Evolutionary conservation across 2,113 vertebrate genomes (phyloP).

Genomic region (Charadrius vociferus): DNA sequence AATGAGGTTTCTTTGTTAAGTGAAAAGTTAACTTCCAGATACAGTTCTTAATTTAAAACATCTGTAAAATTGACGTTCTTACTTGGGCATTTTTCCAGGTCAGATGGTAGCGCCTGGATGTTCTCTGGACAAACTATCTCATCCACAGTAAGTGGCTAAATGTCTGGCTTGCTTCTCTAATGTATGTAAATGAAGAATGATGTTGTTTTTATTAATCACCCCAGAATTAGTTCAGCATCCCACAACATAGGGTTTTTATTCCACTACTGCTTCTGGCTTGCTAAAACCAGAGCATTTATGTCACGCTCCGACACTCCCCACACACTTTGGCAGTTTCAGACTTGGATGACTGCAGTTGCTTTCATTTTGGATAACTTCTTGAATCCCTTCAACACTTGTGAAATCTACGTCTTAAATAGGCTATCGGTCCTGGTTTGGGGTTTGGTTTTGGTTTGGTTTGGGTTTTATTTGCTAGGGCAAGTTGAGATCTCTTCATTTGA

Average conservation of each 20-base stretch:
- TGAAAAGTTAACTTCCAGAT: conserved; percentile 20
- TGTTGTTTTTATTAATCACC: background rate
- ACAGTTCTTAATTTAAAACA: conserved; percentile 31
- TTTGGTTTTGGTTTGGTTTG: background rate
- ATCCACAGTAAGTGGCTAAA: background rate
- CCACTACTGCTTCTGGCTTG: background rate
- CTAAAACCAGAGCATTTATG: background rate
- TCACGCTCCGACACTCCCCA: background rate
- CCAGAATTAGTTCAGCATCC: background rate
- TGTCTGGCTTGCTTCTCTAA: background rate
- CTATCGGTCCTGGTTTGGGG: fast-evolving
- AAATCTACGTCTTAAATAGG: background rate
- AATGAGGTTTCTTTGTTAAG: background rate
- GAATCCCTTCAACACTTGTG: background rate
- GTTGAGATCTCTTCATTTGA: background rate
- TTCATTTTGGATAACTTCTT: background rate
- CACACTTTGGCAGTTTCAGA: background rate
- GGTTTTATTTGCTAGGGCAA: background rate
- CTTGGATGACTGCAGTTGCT: background rate
- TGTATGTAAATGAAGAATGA: background rate
- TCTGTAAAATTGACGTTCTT: conserved; percentile 6
- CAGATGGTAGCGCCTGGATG: background rate
- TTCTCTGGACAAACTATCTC: background rate
- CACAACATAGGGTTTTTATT: background rate
- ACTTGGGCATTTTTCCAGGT: background rate